Conservation (phyloP, 2,888 invertebrate species). For the Xestia xanthographa region DNA sequence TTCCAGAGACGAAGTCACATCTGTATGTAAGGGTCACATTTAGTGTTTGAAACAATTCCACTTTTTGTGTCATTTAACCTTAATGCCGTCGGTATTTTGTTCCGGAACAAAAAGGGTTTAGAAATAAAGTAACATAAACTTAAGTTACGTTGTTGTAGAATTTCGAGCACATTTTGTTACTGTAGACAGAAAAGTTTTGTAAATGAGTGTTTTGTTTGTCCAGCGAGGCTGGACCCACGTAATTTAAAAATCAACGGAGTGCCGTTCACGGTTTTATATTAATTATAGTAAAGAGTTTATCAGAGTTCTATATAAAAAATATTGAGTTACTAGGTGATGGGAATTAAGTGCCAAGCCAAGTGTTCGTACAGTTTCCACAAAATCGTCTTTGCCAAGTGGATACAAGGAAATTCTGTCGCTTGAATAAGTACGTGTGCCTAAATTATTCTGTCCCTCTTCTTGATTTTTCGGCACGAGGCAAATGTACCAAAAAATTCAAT, state of each 20-base stretch:
- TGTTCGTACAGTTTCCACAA: neutral
- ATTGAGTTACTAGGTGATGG: no score
- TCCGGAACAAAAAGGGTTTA: slow-evolving; percentile 58
- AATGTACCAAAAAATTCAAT: neutral
- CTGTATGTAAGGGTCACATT: slow-evolving; percentile 6
- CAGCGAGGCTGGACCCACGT: no score
- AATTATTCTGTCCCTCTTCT: neutral
- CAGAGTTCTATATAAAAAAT: no score
- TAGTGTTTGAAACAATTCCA: slow-evolving; percentile 11
- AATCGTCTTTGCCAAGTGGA: neutral
- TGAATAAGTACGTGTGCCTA: neutral
- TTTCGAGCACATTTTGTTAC: no score
- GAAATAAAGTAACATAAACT: neutral
- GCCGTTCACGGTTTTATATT: no score
- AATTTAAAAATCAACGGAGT: no score
- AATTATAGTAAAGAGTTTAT: no score
- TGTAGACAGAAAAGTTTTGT: neutral
- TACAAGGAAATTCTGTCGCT: neutral
- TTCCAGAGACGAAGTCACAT: neutral
- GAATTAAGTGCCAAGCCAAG: no score
- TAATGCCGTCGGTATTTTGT: slow-evolving; percentile 59
- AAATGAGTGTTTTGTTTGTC: no score
- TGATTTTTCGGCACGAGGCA: neutral
- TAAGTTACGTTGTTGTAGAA: neutral
- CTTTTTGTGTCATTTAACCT: slow-evolving; percentile 60